These are phyloP conservation scores for Sialis lutaria DNA, from an alignment of 2,888 invertebrate genomes.

Conservation along the genomic window DNA sequence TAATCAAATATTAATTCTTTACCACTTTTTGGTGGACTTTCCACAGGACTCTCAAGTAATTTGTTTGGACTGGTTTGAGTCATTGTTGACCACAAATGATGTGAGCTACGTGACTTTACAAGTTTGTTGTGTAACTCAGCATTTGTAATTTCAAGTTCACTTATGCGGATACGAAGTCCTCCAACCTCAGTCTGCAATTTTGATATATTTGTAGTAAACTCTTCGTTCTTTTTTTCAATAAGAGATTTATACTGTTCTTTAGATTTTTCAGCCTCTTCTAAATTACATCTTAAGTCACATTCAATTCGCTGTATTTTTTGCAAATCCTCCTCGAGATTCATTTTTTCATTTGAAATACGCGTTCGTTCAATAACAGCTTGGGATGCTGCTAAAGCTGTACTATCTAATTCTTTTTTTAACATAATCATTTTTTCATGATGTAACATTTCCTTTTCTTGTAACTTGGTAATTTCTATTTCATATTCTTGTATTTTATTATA, in stretches of 20 bases:
- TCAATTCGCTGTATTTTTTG: constrained; percentile 21
- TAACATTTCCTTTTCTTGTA: constrained; percentile 19
- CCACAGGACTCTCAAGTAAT: constrained; percentile 9
- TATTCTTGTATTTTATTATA: constrained; percentile 23
- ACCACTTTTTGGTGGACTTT: not conserved
- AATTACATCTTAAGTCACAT: constrained; percentile 11
- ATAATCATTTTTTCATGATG: constrained; percentile 33
- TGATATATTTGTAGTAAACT: constrained; percentile 16
- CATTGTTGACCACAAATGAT: constrained; percentile 8
- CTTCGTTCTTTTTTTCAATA: constrained; percentile 17
- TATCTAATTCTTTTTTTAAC: constrained; percentile 49
- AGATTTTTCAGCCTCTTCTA: constrained; percentile 17
- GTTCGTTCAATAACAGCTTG: constrained; percentile 57
- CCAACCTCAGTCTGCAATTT: not conserved
- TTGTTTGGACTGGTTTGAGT: constrained; percentile 11
- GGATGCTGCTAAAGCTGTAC: constrained; percentile 54
- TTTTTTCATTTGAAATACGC: constrained; percentile 50
- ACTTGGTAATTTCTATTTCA: constrained; percentile 16
- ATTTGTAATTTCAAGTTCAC: constrained; percentile 24
- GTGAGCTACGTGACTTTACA: constrained; percentile 16
- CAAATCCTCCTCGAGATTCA: constrained; percentile 44
- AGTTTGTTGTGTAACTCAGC: constrained; percentile 22
- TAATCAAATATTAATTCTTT: constrained; percentile 4
- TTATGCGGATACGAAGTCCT: constrained; percentile 10
- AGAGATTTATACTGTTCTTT: constrained; percentile 18